Conservation (phyloP, 2,113 vertebrate genomes). For the Martes martes region DNA sequence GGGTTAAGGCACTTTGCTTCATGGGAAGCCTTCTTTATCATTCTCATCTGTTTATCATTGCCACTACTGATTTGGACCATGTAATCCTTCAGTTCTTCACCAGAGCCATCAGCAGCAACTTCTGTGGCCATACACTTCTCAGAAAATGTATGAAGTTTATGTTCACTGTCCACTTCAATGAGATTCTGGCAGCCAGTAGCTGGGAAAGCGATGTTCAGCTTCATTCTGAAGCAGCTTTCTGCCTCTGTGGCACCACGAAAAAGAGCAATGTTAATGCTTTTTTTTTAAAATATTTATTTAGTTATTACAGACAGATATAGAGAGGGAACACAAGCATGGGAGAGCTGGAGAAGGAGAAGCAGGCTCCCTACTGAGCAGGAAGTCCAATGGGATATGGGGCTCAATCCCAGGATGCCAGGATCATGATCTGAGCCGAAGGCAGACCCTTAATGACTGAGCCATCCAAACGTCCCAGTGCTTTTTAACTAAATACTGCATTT, state of each 20-base stretch:
- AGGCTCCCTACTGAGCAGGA: too few relatives aligned
- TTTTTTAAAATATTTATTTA: too few relatives aligned
- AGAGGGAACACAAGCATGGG: too few relatives aligned
- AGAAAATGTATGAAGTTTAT: neutral
- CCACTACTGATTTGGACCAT: neutral
- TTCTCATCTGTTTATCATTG: neutral
- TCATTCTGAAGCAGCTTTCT: neutral
- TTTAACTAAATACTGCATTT: neutral
- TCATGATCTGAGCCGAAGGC: too few relatives aligned
- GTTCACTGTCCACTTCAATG: neutral
- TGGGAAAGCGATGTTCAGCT: neutral
- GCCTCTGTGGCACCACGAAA: neutral
- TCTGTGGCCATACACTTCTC: neutral
- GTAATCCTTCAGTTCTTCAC: neutral
- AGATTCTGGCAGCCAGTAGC: neutral
- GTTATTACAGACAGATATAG: too few relatives aligned
- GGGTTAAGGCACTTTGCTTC: neutral
- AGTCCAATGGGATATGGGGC: too few relatives aligned
- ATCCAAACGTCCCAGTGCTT: too few relatives aligned
- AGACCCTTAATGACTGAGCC: too few relatives aligned
- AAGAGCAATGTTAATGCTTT: neutral
- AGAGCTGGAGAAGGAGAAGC: too few relatives aligned
- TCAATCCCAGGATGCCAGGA: too few relatives aligned
- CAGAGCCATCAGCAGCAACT: neutral
- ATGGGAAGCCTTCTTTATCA: neutral